phyloP scores from a whole-genome alignment of 2,113 vertebrate species.

The Dasyornis broadbenti region DNA sequence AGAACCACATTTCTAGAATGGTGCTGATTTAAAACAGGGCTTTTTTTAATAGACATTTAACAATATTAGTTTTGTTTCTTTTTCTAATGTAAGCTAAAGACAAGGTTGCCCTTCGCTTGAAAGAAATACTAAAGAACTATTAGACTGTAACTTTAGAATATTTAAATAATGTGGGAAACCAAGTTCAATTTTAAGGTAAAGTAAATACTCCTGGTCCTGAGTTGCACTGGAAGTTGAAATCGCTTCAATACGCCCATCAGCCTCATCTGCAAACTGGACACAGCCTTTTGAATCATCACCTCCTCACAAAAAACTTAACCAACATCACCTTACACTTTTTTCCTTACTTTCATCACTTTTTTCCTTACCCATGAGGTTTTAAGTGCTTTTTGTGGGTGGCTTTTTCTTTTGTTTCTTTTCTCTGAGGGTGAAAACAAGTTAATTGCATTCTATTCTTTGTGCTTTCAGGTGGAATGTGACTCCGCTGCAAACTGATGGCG shows the following conservation, averaged over 20 bases:
- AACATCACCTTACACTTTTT: neutral
- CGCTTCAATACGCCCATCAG: neutral
- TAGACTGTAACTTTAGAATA: neutral
- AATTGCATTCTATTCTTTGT: neutral
- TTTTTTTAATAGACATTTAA: neutral
- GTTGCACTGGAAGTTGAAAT: neutral
- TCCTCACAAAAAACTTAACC: neutral
- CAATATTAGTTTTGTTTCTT: neutral
- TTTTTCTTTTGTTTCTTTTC: neutral
- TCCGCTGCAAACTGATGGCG: neutral
- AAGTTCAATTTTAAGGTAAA: neutral
- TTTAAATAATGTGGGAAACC: neutral
- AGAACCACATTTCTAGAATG: neutral
- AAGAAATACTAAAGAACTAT: neutral
- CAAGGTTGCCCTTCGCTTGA: neutral
- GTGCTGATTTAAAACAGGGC: neutral
- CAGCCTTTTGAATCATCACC: neutral
- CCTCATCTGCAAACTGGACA: neutral
- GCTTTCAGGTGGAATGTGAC: neutral
- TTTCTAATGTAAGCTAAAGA: neutral
- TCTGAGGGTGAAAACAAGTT: neutral
- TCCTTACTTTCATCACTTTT: no score
- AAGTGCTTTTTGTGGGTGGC: neutral
- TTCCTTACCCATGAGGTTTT: neutral
- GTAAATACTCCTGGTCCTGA: neutral